These are phyloP conservation scores for Rhagonycha fulva DNA, from an alignment of 2,888 invertebrate species.

Conservation along the genomic window DNA sequence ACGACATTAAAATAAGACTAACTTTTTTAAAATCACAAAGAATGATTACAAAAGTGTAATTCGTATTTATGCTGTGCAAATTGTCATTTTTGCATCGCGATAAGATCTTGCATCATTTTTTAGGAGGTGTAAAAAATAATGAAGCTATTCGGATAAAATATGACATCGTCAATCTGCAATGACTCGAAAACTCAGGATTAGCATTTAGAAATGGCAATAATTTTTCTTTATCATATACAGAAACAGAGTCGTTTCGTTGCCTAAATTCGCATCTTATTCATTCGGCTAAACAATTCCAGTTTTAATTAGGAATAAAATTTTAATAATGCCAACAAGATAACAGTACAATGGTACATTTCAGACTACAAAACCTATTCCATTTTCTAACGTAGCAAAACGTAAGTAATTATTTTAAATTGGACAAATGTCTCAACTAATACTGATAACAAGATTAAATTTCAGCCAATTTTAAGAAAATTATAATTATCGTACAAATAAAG, in stretches of 20 bases:
- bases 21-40: neutral
- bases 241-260: conserved; percentile 2
- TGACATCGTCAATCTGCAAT: conserved; percentile 19
- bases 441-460: conserved; percentile 16
- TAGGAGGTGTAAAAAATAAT: conserved; percentile 25
- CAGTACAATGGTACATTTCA: conserved; percentile 5
- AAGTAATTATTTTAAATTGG: conserved; percentile 19
- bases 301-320: conserved; percentile 19
- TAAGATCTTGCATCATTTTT: conserved; percentile 17
- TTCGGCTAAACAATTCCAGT: conserved; percentile 9
- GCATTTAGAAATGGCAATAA: conserved; percentile 19
- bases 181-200: conserved; percentile 22
- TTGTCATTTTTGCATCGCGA: conserved; percentile 12
- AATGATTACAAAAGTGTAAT: neutral
- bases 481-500: conserved; percentile 2
- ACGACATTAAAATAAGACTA: conserved; percentile 4
- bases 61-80: conserved; percentile 3
- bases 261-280: conserved; percentile 13
- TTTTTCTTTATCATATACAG: conserved; percentile 19
- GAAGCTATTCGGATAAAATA: conserved; percentile 22
- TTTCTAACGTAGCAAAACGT: conserved; percentile 15
- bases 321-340: conserved; percentile 17
- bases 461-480: conserved; percentile 5
- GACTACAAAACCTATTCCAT: conserved; percentile 15
- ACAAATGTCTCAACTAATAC: conserved; percentile 14